Conservation (phyloP, 2,888 invertebrate species). For the Lordiphosa andalusiaca region DNA sequence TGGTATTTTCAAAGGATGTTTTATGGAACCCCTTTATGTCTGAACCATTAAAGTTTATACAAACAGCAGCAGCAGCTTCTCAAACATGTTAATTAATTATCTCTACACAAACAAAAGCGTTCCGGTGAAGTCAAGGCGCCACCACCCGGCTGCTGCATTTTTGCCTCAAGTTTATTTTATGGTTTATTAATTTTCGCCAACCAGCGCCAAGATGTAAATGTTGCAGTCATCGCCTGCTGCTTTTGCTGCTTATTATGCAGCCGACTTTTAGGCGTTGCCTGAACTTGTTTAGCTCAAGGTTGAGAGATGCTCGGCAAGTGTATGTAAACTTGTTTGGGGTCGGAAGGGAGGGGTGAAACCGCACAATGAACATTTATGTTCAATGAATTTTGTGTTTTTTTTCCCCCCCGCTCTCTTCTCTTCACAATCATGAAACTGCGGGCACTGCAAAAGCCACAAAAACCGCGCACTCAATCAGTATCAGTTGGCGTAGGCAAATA, state of each 20-base stretch:
- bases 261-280: conserved; percentile 11
- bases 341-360: too few species aligned
- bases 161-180: conserved; percentile 7
- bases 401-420: too few species aligned
- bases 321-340: conserved; percentile 1
- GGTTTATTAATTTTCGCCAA: conserved; percentile 8
- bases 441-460: conserved; percentile 2
- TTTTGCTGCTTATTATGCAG: conserved; percentile 3
- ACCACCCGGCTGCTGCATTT: conserved; percentile 1
- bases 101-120: conserved; percentile 9
- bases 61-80: not conserved
- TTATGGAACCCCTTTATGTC: too few species aligned
- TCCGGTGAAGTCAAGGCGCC: conserved; percentile 2
- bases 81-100: conserved; percentile 12
- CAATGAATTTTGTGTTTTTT: too few species aligned
- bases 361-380: too few species aligned
- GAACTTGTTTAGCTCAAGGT: conserved; percentile 9
- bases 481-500: too few species aligned
- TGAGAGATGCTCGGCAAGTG: not conserved
- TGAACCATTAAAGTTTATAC: not conserved
- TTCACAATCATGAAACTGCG: too few species aligned
- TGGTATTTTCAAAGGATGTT: too few species aligned
- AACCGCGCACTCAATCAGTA: not conserved
- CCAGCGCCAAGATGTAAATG: conserved; percentile 1
- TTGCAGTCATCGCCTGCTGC: not conserved